Evolutionary conservation across 1,140 invertebrate species (phyloP), one percentile per base, ranked within the genome.

Genomic region (Branchinecta lynchi): DNA sequence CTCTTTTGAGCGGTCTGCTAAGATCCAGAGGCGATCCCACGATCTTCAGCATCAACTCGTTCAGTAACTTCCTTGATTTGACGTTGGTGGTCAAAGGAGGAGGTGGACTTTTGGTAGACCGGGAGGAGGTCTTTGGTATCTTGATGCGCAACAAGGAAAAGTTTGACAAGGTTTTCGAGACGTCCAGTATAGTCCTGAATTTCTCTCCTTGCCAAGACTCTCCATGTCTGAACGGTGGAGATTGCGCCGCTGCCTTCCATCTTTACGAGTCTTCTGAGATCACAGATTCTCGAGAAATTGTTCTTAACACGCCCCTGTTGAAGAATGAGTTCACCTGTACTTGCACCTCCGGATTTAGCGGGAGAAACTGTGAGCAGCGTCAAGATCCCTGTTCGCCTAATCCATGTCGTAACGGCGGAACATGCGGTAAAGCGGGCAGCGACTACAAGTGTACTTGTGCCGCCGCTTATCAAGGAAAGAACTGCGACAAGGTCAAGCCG

Each of bases 371-470:
- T 78, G 87, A 92, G 72, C 85, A 86, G 72, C 81, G 89, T 15
- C 89, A 92, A 78, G 90, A 94, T 80, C 92, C 92, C 0, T 96
- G 92, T 76, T 82, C 86, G n/a, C 90, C 91, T 1, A 93, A 90
- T 79, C 92, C 92, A 9, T 96, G 93, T 77, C 83, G 86, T 71
- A 81, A 83, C 75, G 87, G 87, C 72, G 89, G 87, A 2, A 86
- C 88, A 73, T 96, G 93, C 76, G 83, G 86, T 46, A 84, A 88
- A 71, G 82, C 89, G 77, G 89, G 88, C 43, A 86, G 86, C 75
- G 88, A 89, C 74, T 95, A 89, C 77, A 83, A 87, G 67, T 95
- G 93, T 74, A 81, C 82, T 7, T 96, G 92, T 78, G 85, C 88
- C 0, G 75, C 84, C 0, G 81, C 86, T 68, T 83, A 87, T 46